Evolutionary conservation across 2,888 invertebrate species (phyloP), one percentile per base, ranked within the genome.

Genomic region (Drosophila niveifrons): DNA sequence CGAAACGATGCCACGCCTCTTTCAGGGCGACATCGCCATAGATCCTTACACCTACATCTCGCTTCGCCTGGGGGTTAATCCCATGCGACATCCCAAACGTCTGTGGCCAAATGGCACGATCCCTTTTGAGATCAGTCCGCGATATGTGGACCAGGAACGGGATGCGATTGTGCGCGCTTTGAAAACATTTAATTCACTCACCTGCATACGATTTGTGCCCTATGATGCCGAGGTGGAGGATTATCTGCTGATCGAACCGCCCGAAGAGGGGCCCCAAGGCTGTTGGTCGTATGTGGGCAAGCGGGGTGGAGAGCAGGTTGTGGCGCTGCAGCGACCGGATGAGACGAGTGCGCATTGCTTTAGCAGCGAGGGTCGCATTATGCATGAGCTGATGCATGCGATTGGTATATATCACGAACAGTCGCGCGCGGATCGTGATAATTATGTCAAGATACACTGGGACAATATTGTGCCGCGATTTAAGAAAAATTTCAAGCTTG

Each of bases 361-460:
- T 48, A 95, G 95, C 46, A 94, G 91, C 31, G 94, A 95, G 87
- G 96, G 96, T 0, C 94, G 95, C 70, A 95, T 96, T n/a, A 94
- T 96, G 77, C 97, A 97, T 90, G 96, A 97, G 91, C 91, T 96
- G 36, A 95, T 96, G 94, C 97, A 96, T 86, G 95, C 96, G 0
- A 92, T 96, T n/a, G 96, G 97, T 8, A 95, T 96, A 66, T 96
- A 96, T 91, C 96, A 97, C 89, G 96, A 97, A 88, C 96, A 97
- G 82, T 95, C 95, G 0, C 92, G 96, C 66, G 94, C 95, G 47
- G 96, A 96, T 91, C 93, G 96, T 93, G 92, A 91, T 62, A 89
- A 90, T 61, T 91, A 81, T 87, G 95, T 97, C 1, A 95, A 94
- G 82, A 94, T 96, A 44, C 94, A 95, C 78, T 93, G 93, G 80